Base-by-base conservation (phyloP, 2,888 invertebrate species). In the Oscheius sp. region DNA sequence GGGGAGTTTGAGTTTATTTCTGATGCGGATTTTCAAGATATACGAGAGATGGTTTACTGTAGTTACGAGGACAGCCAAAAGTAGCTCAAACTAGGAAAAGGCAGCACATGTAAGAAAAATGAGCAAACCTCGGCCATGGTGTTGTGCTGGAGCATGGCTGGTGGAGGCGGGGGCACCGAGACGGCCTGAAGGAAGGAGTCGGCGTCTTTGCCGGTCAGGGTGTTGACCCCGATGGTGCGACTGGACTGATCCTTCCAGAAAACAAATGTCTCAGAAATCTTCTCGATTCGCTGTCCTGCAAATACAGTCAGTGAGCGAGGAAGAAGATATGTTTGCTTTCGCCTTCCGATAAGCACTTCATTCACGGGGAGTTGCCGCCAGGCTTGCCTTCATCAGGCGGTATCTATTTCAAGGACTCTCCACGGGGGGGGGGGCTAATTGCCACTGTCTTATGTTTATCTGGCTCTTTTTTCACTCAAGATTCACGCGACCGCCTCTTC, bases 141-240 rank as follows among this genome's bases (percentile, higher is more conserved):
- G 59, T 63, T 75, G 53, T 75, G 75, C 32, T 75, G 75, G 21
- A 71, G 63, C 74, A 74, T 74, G 42, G 66, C 59, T 9, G 74
- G 21, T 13, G 55, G 32, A 5, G 60, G 33, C 4, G 70, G 51
- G 29, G 62, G 70, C 29, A 50, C 59, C 1, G 59, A 57, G 59
- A 47, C 47, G 48, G 51, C 51, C 7, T 47, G 21, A 21, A 84
- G 68, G 48, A 84, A 75, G 1, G 78, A 59, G 35, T 77, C 71
- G 3, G 84, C 79, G 68, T 84, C 84, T n/a, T 71, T 70, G 3
- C 76, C 70, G 37, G 79, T 77, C 47, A 84, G 51, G 0, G 82
- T 80, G 68, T 84, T 84, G 70, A 84, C 74, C 32, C 81, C 84
- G 70, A 83, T 70, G 5, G 82, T 83, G 7, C 79, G 55, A 53